Evolutionary conservation across 2,113 vertebrate genomes (phyloP).

Genomic region (Pipa parva): DNA sequence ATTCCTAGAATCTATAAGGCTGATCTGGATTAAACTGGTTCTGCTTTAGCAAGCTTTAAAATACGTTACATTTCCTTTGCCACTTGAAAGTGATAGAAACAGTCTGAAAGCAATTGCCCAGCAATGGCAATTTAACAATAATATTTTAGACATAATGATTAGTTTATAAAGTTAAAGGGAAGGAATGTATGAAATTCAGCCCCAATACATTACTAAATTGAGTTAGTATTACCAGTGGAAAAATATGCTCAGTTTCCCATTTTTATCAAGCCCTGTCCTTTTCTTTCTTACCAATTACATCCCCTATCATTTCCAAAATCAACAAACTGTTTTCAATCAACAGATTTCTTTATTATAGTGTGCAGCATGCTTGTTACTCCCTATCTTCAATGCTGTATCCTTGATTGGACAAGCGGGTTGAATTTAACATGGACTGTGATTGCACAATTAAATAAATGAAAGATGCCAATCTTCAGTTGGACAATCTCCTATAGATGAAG

Average conservation of each 20-base stretch:
- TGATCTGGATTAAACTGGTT: slow-evolving; percentile 9
- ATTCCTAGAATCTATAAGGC: not conserved
- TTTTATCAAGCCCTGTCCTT: slow-evolving; percentile 96
- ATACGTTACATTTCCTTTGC: slow-evolving; percentile 12
- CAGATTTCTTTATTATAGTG: slow-evolving; percentile 92
- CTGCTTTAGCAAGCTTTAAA: not conserved
- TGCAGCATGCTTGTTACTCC: slow-evolving; percentile 79
- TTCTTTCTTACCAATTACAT: slow-evolving; percentile 97
- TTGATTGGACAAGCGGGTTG: slow-evolving; percentile 84
- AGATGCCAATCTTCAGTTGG: slow-evolving; percentile 87
- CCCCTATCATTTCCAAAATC: slow-evolving; percentile 99
- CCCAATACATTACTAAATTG: slow-evolving; percentile 64
- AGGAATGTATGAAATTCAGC: slow-evolving; percentile 52
- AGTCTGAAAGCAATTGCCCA: slow-evolving; percentile 13
- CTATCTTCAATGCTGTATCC: slow-evolving; percentile 76
- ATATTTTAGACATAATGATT: slow-evolving; percentile 17
- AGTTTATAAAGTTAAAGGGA: slow-evolving; percentile 17
- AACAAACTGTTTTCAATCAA: slow-evolving; percentile 99
- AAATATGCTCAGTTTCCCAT: slow-evolving; percentile 98
- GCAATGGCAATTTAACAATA: slow-evolving; percentile 29
- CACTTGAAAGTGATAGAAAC: slow-evolving; percentile 16
- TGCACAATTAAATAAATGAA: slow-evolving; percentile 98
- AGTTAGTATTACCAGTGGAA: slow-evolving; percentile 79
- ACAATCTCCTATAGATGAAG: slow-evolving; percentile 81
- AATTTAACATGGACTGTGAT: slow-evolving; percentile 94